Evolutionary conservation across 2,888 invertebrate species (phyloP), one percentile per base, ranked within the genome.

Genomic region (Drosophila vallismaia): DNA sequence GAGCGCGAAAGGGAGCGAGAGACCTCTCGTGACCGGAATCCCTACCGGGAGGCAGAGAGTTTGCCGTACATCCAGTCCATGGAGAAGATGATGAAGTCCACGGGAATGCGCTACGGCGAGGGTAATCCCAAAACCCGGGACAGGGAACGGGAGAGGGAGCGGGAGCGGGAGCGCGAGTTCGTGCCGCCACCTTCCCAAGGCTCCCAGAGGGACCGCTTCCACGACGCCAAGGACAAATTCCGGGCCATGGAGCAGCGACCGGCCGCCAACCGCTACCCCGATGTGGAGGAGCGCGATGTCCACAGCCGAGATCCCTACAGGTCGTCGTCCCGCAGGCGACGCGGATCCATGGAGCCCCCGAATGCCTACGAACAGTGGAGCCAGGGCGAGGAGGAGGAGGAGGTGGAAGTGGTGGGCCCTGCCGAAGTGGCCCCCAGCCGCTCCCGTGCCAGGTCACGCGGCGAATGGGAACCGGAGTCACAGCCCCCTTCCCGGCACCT

Each of bases 181-280:
- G 49, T 9, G 28, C 31, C 60, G 4, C 48, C 60, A 10, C 29
- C 46, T 10, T 2, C 58, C 24, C 60, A 62, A 36, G 26, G 12
- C 10, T 50, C 63, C 3, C 96, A 96, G 0, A 94, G 95, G 77
- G 96, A 96, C 85, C 93, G 96, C 64, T 96, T 97, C 92, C 95
- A 96, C 82, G 96, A 96, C 82, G 96, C 97, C 48, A 96, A 96
- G 91, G 96, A 97, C 87, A 96, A 96, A 91, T 97, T 97, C 89
- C 93, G 95, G 90, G 94, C 95, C 72, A 93, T 97, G 91, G 97
- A 97, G 89, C 88, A 85, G 94, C 69, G 92, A 94, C 50, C 85
- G 79, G 49, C 79, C 77, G 58, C 82, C n/a, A 80, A 76, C 58
- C 89, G 89, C n/a, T 93, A 95, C 69, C 10, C 48, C 7, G 87